phyloP scores from a whole-genome alignment of 2,797 vertebrate species.

The Galagoides demidoff region DNA sequence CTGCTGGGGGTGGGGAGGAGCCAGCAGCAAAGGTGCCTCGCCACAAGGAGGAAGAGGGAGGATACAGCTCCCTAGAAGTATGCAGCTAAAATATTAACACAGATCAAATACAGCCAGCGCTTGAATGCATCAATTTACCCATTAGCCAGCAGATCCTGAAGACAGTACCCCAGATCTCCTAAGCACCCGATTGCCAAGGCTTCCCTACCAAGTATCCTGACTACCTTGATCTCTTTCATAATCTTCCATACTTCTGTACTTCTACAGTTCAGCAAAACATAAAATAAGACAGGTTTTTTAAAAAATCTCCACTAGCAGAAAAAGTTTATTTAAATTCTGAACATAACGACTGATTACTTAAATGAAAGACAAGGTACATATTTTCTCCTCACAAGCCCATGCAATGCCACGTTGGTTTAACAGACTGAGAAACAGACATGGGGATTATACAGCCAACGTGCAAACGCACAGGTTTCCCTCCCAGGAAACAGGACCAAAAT shows the following conservation, averaged over 20 bases:
- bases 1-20: background rate
- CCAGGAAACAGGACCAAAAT: background rate
- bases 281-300: background rate
- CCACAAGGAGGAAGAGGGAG: background rate
- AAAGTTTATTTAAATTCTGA: conserved; percentile 56
- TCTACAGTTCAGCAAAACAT: background rate
- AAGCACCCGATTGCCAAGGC: background rate
- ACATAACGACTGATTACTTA: background rate
- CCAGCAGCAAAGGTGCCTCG: background rate
- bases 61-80: background rate
- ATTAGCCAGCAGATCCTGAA: background rate
- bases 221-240: background rate
- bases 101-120: background rate
- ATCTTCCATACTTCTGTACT: background rate
- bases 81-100: background rate
- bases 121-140: too few species aligned
- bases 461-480: background rate
- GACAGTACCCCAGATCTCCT: background rate
- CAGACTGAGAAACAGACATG: background rate
- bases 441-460: background rate
- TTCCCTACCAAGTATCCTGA: background rate
- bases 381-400: background rate
- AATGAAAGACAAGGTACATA: background rate
- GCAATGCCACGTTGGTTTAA: background rate
- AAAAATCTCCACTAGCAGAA: background rate